phyloP scores from a whole-genome alignment of 1,140 invertebrate genomes.

The Drosophila carrolli region DNA sequence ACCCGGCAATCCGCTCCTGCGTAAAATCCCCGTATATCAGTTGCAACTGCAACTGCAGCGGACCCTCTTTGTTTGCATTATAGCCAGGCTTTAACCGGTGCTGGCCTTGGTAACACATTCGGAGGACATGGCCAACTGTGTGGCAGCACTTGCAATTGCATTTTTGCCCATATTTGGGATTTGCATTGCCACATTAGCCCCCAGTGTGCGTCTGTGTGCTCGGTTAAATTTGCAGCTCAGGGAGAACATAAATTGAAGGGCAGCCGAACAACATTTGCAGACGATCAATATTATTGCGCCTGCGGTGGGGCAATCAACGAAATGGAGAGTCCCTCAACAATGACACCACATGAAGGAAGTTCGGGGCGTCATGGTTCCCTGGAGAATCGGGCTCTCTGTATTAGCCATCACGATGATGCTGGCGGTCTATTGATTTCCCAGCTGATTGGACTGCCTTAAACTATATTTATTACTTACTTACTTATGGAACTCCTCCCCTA shows the following conservation, averaged over 20 bases:
- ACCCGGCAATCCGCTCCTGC: conserved; percentile 11
- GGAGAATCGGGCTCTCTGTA: conserved; percentile 15
- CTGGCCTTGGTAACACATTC: conserved; percentile 37
- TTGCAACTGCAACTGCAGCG: conserved; percentile 16
- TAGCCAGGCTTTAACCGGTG: conserved; percentile 58
- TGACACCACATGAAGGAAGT: neutral
- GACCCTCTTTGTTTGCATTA: conserved; percentile 54
- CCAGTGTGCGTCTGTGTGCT: conserved; percentile 1
- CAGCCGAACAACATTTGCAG: conserved; percentile 37
- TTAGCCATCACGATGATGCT: conserved; percentile 9
- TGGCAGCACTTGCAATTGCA: conserved; percentile 33
- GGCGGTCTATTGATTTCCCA: conserved; percentile 43
- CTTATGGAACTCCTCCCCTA: neutral
- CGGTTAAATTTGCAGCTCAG: conserved; percentile 33
- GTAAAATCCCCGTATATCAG: conserved; percentile 18
- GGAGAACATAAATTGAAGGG: conserved; percentile 43
- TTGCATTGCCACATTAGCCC: conserved; percentile 35
- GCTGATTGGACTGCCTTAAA: conserved; percentile 27
- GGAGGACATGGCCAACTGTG: conserved; percentile 1
- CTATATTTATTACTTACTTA: conserved; percentile 33
- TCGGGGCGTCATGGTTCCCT: conserved; percentile 29
- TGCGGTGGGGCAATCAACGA: conserved; percentile 53
- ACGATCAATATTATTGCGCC: conserved; percentile 61
- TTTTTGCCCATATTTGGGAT: conserved; percentile 63
- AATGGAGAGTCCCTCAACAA: conserved; percentile 46